These are phyloP conservation scores for Corythoichthys intestinalis DNA, from an alignment of 2,113 vertebrate genomes.

Conservation along the genomic window DNA sequence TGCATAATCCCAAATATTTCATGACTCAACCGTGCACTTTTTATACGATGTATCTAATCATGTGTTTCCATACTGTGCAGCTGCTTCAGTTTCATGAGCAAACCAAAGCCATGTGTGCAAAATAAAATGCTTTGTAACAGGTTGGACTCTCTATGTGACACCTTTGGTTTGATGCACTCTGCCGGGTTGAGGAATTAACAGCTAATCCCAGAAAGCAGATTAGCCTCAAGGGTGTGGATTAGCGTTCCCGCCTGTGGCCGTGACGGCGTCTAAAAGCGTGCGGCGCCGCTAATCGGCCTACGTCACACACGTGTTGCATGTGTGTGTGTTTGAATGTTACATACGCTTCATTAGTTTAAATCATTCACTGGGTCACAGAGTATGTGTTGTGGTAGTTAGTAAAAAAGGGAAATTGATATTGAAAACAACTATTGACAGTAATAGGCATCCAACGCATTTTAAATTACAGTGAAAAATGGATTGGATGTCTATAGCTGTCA, in stretches of 20 bases:
- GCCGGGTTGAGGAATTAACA: slow-evolving; percentile 23
- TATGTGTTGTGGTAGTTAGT: too few species aligned
- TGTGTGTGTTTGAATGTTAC: not conserved
- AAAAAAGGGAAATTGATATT: too few species aligned
- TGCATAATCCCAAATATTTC: slow-evolving; percentile 22
- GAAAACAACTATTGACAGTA: too few species aligned
- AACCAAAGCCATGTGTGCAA: slow-evolving; percentile 20
- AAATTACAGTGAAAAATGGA: too few species aligned
- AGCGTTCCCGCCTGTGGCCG: slow-evolving; percentile 17
- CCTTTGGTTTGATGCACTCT: slow-evolving; percentile 10
- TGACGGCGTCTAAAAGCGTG: slow-evolving; percentile 45
- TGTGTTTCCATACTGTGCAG: slow-evolving; percentile 37
- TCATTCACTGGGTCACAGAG: too few species aligned
- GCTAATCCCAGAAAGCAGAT: slow-evolving; percentile 51
- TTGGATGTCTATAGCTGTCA: too few species aligned
- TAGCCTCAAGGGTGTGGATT: slow-evolving; percentile 46
- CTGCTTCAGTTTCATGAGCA: slow-evolving; percentile 35
- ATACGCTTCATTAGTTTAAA: too few species aligned
- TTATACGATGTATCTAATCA: slow-evolving; percentile 50
- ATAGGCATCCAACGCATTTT: too few species aligned
- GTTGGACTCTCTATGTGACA: slow-evolving; percentile 9
- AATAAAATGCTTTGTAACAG: slow-evolving; percentile 52
- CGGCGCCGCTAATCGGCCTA: slow-evolving; percentile 36
- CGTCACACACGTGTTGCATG: slow-evolving; percentile 11
- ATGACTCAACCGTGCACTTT: slow-evolving; percentile 39